These are phyloP conservation scores for Danio aesculapii DNA, from an alignment of 2,797 vertebrate genomes.

Conservation along the genomic window DNA sequence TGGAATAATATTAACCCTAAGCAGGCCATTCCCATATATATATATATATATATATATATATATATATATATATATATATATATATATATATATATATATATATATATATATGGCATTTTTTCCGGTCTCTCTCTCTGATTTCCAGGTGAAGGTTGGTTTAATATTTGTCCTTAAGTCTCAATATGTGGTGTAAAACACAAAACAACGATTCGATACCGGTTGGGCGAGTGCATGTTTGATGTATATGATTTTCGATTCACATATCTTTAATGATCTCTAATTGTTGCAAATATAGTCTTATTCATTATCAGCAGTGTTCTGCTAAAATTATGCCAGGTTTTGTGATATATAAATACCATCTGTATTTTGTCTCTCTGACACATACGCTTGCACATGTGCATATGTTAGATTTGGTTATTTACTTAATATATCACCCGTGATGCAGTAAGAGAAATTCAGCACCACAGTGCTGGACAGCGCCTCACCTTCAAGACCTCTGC, in stretches of 20 bases:
- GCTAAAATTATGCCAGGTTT: neutral
- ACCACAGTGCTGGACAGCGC: slow-evolving; percentile 82
- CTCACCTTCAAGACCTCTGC: slow-evolving; percentile 51
- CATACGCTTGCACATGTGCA: neutral
- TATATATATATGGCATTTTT: too few relatives aligned
- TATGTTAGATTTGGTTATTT: neutral
- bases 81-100: too few relatives aligned
- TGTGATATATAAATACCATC: neutral
- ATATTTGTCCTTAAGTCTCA: neutral
- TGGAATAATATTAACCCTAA: slow-evolving; percentile 1
- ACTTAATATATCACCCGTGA: neutral
- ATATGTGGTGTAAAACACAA: neutral
- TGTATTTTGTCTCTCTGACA: neutral
- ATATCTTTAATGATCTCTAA: neutral
- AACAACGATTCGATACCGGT: neutral
- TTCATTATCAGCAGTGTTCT: too few relatives aligned
- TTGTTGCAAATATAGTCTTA: neutral
- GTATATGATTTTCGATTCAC: neutral
- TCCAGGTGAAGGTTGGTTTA: neutral
- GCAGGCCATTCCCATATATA: neutral
- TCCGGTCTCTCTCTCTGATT: neutral
- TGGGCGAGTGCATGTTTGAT: neutral
- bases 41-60: too few relatives aligned
- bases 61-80: too few relatives aligned
- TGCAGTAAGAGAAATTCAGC: slow-evolving; percentile 74